Conservation (phyloP, 2,113 vertebrate species). For the Laticauda laticaudata region DNA sequence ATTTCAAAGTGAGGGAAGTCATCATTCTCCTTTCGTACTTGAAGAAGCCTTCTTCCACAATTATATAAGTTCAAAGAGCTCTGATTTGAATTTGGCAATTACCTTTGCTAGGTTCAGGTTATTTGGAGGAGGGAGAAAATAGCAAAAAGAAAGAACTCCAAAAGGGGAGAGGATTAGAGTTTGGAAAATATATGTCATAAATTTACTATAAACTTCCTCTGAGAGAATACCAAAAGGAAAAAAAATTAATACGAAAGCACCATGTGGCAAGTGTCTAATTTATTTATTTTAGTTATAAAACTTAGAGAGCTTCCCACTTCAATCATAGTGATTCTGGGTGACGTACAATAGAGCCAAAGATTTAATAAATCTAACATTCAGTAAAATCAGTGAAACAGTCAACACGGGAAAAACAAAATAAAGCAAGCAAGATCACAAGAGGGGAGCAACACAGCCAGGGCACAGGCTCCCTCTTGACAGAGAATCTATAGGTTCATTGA, state of each 20-base stretch:
- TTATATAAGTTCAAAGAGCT: not conserved
- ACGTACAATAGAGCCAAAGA: not conserved
- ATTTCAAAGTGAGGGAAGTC: not conserved
- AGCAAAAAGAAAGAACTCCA: not conserved
- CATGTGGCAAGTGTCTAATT: constrained; percentile 40
- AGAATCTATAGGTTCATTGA: not conserved
- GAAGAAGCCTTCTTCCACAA: not conserved
- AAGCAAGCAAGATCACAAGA: not conserved
- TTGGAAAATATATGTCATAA: not conserved
- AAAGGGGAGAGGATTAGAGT: not conserved
- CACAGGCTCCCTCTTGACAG: not conserved
- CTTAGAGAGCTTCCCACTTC: not conserved
- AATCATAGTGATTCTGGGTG: not conserved
- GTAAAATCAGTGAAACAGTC: not conserved
- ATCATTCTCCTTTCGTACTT: not conserved
- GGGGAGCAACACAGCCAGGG: not conserved
- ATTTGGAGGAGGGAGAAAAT: not conserved
- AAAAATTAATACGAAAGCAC: constrained; percentile 49
- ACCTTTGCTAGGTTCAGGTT: not conserved
- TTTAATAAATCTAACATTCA: not conserved
- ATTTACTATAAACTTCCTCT: not conserved
- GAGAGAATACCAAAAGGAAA: not conserved
- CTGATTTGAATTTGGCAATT: not conserved
- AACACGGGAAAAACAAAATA: not conserved
- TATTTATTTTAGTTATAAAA: not conserved